Base-by-base conservation (phyloP, 2,113 vertebrate genomes). In the Podarcis muralis region DNA sequence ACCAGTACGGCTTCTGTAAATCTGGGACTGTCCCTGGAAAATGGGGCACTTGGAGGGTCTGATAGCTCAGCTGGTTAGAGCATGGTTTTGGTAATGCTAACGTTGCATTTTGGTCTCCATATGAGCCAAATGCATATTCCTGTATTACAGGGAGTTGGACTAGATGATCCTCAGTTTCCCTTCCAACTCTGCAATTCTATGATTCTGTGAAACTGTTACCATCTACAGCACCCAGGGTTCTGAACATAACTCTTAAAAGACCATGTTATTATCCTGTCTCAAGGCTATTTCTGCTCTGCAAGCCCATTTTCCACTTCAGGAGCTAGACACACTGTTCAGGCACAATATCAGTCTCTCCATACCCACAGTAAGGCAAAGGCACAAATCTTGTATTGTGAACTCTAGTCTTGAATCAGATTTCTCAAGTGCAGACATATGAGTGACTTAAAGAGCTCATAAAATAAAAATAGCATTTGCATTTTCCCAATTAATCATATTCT, bases 321-420 rank as follows among this genome's bases (percentile, higher is more conserved):
- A 53, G 20, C 77, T 40, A 43, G 43, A 23, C 22, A 30, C 9
- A 43, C 22, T 37, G 22, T 25, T 79, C n/a, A 71, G n/a, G 43
- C 6, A 32, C 65, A 37, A 5, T 69, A 71, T 71, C 68, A 87
- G 57, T 9, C 40, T 57, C 3, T 78, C 66, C 32, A 37, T 81
- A 81, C 6, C 32, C 66, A 40, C 48, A 74, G 27, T 23, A 48
- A 25, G 25, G 9, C 23, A 59, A 81, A 62, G 66, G 43, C 48
- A 59, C 48, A 72, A 71, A 71, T 87, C 77, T 35, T 59, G 9
- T 57, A 40, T 80, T 32, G 3, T 71, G 57, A 87, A 80, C 22
- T 53, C 32, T 32, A 87, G n/a, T 57, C n/a, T 71, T 72, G n/a
- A 69, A 72, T 72, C 77, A 87, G n/a, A 59, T 23, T 81, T 87